These are phyloP conservation scores for Incurvaria masculella DNA, from an alignment of 2,888 invertebrate genomes.

Conservation along the genomic window DNA sequence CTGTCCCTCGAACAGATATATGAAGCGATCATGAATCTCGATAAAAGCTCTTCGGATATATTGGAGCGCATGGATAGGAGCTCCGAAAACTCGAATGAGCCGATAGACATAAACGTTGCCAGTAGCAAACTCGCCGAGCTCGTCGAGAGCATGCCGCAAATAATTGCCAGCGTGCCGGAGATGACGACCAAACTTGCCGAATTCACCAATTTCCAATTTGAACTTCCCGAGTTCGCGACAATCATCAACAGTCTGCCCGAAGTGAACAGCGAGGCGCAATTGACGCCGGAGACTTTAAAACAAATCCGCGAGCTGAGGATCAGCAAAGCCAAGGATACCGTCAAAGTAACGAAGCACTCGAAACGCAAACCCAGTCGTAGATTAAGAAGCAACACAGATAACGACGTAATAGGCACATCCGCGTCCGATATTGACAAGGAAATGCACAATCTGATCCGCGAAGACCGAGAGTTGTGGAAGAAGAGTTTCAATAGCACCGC, in stretches of 20 bases:
- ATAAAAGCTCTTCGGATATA: slow-evolving; percentile 39
- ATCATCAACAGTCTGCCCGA: slow-evolving; percentile 42
- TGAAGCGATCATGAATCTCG: slow-evolving; percentile 43
- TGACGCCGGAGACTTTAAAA: slow-evolving; percentile 46
- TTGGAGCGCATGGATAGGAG: slow-evolving; percentile 29
- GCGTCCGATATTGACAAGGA: slow-evolving; percentile 41
- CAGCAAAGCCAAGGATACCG: slow-evolving; percentile 35
- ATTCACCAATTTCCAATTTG: slow-evolving; percentile 35
- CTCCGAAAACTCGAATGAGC: slow-evolving; percentile 24
- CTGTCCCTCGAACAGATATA: slow-evolving; percentile 41
- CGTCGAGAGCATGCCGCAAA: slow-evolving; percentile 46
- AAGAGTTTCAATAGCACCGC: slow-evolving; percentile 26
- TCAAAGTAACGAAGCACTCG: slow-evolving; percentile 45
- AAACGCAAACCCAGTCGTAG: slow-evolving; percentile 41
- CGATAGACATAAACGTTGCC: slow-evolving; percentile 25
- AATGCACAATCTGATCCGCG: slow-evolving; percentile 30
- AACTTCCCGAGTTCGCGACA: slow-evolving; percentile 42
- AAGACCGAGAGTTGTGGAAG: slow-evolving; percentile 30
- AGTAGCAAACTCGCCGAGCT: slow-evolving; percentile 37
- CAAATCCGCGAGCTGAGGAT: slow-evolving; percentile 46
- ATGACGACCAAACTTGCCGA: slow-evolving; percentile 38
- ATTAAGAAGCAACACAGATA: slow-evolving; percentile 30
- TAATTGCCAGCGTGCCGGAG: slow-evolving; percentile 45
- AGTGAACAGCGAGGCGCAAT: slow-evolving; percentile 36
- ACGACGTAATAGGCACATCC: slow-evolving; percentile 28